Conservation (phyloP, 1,140 invertebrate species). For the Drosophila rufa region DNA sequence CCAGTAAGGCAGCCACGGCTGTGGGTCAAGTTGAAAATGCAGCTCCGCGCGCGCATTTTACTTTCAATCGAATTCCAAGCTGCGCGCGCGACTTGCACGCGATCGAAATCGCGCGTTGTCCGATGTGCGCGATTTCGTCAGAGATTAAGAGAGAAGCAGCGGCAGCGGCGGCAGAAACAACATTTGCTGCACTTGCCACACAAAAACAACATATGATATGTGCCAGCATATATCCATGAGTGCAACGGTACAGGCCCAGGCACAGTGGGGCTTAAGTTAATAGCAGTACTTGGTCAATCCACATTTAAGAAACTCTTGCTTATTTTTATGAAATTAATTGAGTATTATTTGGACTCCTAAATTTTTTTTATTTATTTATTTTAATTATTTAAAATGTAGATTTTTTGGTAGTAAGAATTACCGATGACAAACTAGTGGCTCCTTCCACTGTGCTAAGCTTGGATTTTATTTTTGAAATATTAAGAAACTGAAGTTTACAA, state of each 20-base stretch:
- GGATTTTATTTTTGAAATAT: too few species aligned
- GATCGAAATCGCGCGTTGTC: constrained; percentile 43
- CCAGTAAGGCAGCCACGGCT: constrained; percentile 29
- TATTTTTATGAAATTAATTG: neutral
- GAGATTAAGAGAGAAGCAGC: neutral
- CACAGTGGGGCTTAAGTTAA: constrained; percentile 1
- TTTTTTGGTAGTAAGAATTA: neutral
- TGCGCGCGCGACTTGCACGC: constrained; percentile 60
- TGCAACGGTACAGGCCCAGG: neutral
- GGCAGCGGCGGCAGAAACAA: constrained; percentile 24
- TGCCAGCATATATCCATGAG: constrained; percentile 6
- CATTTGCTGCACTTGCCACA: constrained; percentile 45
- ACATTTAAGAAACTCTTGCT: neutral
- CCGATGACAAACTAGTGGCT: too few species aligned
- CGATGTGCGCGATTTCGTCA: constrained; percentile 43
- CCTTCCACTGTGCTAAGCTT: too few species aligned
- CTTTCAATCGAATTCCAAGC: constrained; percentile 43
- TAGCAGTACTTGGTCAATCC: neutral
- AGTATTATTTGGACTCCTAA: neutral
- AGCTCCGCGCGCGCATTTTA: constrained; percentile 42
- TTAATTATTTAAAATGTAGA: neutral
- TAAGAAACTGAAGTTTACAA: too few species aligned
- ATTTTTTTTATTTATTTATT: neutral
- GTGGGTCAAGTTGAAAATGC: constrained; percentile 83
- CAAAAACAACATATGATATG: constrained; percentile 25